A percentile compares a stretch with the other conserved stretches of the same genome.
Conservation (phyloP, 1,140 invertebrate species). For the Aporrectodea caliginosa region DNA sequence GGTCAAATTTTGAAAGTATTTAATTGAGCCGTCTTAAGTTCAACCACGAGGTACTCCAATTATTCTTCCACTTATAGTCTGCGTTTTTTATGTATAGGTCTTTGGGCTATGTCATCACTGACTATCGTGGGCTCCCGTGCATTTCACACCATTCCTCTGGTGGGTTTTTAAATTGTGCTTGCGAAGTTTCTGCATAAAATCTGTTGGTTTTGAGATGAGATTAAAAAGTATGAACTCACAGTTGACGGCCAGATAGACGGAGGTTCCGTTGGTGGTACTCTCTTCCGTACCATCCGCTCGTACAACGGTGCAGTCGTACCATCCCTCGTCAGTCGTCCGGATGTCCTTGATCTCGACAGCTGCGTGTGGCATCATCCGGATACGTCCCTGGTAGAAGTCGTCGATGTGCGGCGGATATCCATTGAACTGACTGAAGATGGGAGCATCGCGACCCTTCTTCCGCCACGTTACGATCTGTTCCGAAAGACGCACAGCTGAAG, state of each 20-base stretch:
- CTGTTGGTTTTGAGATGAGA: no score
- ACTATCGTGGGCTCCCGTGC: no score
- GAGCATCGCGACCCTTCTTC: slow-evolving; percentile 31
- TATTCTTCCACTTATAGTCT: no score
- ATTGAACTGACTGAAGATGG: slow-evolving; percentile 64
- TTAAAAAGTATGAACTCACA: no score
- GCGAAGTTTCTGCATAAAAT: no score
- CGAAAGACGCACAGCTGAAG: not conserved
- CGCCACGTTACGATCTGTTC: slow-evolving; percentile 33
- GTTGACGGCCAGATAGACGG: slow-evolving; percentile 93
- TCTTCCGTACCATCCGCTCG: slow-evolving; percentile 89
- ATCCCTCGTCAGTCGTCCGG: slow-evolving; percentile 85
- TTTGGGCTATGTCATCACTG: no score
- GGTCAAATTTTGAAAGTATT: no score
- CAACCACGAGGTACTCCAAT: no score
- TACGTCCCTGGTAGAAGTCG: slow-evolving; percentile 74
- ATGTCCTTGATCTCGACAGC: slow-evolving; percentile 59
- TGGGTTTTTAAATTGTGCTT: no score
- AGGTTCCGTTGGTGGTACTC: slow-evolving; percentile 85
- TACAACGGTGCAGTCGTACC: slow-evolving; percentile 94
- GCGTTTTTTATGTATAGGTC: no score
- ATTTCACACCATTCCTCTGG: no score
- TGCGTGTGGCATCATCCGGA: not conserved
- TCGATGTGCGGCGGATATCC: slow-evolving; percentile 90
- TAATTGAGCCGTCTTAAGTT: no score